Base-by-base conservation (phyloP, 2,797 vertebrate species). In the Psittacula echo region DNA sequence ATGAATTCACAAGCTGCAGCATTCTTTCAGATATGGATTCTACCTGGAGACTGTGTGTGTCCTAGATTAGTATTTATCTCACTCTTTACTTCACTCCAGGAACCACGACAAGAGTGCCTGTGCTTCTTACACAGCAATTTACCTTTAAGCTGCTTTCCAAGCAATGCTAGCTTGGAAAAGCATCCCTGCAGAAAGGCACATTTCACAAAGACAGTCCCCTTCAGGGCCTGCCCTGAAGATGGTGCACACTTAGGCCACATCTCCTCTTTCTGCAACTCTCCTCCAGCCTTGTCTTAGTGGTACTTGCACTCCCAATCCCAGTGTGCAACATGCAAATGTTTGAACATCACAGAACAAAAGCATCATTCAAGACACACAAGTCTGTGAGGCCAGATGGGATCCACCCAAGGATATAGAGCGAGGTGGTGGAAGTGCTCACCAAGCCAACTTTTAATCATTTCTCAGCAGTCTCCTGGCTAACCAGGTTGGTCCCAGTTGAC, bases 251-350 rank as follows among this genome's bases (percentile, higher is more conserved):
- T 24, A 30, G 23, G 39, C 44, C 32, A 54, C 10, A 22, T 58
- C 20, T 71, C 29, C 53, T 82, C 37, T n/a, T 78, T 27, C 37
- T 23, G 47, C 3, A 8, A 3, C 29, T 50, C 27, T 60, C 42
- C 34, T 60, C 20, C n/a, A 84, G 37, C 51, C 37, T 48, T 41
- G 17, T 24, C 45, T 77, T 75, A 56, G 44, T 2, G 27, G 13
- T 7, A 23, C 37, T 61, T 45, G 26, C 4, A 13, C 16, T 21
- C 58, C 41, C 45, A 75, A 39, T 5, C 14, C 9, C 48, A 24
- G 13, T 4, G 10, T 1, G 18, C 11, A 77, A 66, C 24, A n/a
- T 24, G 10, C 8, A 30, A 23, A 10, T 0, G 0, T 15, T 13
- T 16, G 34, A 34, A 19, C 2, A 13, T 34, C 41, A 65, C 11